Evolutionary conservation across 2,888 invertebrate genomes (phyloP).

Genomic region (Oligia fasciuncula): DNA sequence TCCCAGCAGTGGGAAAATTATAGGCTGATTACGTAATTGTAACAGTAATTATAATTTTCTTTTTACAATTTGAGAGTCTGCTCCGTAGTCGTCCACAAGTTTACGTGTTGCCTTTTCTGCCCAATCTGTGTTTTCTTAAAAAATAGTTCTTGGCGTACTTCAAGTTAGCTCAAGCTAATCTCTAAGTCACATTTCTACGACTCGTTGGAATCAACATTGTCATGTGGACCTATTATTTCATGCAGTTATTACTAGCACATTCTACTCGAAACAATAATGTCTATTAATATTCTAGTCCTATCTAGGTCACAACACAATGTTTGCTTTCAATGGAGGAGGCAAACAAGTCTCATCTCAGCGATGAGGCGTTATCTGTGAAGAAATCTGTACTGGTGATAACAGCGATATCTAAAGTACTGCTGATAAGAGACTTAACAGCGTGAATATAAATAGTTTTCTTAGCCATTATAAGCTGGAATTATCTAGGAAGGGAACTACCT

Average conservation of each 20-base stretch:
- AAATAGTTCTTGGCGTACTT: neutral
- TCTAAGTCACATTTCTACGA: neutral
- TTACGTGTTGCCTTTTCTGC: neutral
- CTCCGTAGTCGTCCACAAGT: neutral
- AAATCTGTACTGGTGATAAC: slow-evolving; percentile 70
- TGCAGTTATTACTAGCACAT: slow-evolving; percentile 49
- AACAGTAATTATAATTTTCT: too few relatives aligned
- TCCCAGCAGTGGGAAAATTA: too few relatives aligned
- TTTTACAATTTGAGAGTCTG: too few relatives aligned
- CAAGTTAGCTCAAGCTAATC: neutral
- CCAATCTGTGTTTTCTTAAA: neutral
- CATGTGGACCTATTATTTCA: slow-evolving; percentile 33
- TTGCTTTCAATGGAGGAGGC: slow-evolving; percentile 67
- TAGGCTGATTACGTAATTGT: too few relatives aligned
- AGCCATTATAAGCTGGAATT: slow-evolving; percentile 36
- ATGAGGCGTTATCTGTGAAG: slow-evolving; percentile 69
- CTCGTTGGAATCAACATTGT: slow-evolving; percentile 16
- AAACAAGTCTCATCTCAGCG: slow-evolving; percentile 72
- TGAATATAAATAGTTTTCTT: slow-evolving; percentile 53
- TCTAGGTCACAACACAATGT: slow-evolving; percentile 68
- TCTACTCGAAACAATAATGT: slow-evolving; percentile 55
- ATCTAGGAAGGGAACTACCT: slow-evolving; percentile 38
- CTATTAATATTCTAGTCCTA: slow-evolving; percentile 60
- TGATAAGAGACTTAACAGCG: slow-evolving; percentile 59
- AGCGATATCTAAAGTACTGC: slow-evolving; percentile 63